Conservation (phyloP, 2,888 invertebrate species). For the Pollenia griseotomentosa region DNA sequence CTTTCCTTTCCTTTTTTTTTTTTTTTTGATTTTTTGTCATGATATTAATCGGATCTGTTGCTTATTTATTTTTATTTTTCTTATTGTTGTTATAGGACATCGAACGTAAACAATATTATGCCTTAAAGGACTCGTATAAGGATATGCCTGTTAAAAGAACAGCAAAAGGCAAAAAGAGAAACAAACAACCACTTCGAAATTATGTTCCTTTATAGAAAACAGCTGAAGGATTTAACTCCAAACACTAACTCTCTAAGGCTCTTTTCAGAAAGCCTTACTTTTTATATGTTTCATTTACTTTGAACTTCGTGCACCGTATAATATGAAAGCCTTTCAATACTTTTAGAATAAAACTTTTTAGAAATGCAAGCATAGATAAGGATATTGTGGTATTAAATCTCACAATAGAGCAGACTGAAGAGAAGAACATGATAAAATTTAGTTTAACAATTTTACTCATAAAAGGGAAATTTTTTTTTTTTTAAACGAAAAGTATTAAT, state of each 20-base stretch:
- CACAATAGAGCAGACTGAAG: not conserved
- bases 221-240: no score
- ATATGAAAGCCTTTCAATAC: no score
- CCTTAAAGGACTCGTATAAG: not conserved
- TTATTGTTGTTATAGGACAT: slow-evolving; percentile 44
- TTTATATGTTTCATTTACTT: no score
- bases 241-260: no score
- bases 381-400: slow-evolving; percentile 50
- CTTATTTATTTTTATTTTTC: slow-evolving; percentile 50
- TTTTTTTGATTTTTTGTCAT: slow-evolving; percentile 67
- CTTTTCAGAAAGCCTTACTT: no score
- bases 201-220: no score
- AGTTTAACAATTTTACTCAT: not conserved
- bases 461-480: not conserved
- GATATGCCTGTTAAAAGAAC: slow-evolving; percentile 1
- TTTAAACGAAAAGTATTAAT: no score
- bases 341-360: not conserved
- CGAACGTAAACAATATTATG: slow-evolving; percentile 36
- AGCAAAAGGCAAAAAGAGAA: no score
- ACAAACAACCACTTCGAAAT: no score
- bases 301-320: no score
- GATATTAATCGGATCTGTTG: slow-evolving; percentile 73
- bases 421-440: not conserved
- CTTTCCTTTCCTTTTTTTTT: not conserved
- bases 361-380: slow-evolving; percentile 31